Conservation (phyloP, 2,113 vertebrate genomes). For the Chinchilla lanigera region DNA sequence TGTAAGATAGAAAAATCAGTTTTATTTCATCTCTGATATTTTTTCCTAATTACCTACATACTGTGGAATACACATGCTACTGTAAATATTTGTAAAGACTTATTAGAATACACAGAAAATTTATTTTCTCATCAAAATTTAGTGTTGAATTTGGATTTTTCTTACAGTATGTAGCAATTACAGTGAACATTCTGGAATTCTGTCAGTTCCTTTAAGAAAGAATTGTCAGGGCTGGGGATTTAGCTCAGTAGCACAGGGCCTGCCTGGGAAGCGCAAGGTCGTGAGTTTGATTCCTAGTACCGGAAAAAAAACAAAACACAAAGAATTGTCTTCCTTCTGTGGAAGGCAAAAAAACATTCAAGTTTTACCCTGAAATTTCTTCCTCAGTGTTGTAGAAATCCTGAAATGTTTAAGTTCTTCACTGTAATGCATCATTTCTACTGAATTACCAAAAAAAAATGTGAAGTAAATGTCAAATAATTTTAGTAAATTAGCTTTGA, state of each 20-base stretch:
- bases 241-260: no score
- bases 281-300: no score
- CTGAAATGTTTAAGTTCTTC: constrained; percentile 1
- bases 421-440: not conserved
- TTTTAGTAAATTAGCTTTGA: not conserved
- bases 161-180: constrained; percentile 4
- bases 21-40: not conserved
- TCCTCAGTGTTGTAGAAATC: not conserved
- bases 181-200: constrained; percentile 33
- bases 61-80: not conserved
- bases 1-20: not conserved
- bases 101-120: not conserved
- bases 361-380: not conserved
- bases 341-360: constrained; percentile 25
- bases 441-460: constrained; percentile 36
- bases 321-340: not conserved
- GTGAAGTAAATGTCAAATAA: constrained; percentile 54
- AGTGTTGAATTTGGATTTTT: constrained; percentile 2
- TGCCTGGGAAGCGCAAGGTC: no score
- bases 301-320: no score
- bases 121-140: constrained; percentile 37
- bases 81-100: constrained; percentile 28
- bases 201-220: constrained; percentile 6
- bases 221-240: no score
- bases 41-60: not conserved